Conservation (phyloP, 1,140 invertebrate species). For the Papilio aristodemus region DNA sequence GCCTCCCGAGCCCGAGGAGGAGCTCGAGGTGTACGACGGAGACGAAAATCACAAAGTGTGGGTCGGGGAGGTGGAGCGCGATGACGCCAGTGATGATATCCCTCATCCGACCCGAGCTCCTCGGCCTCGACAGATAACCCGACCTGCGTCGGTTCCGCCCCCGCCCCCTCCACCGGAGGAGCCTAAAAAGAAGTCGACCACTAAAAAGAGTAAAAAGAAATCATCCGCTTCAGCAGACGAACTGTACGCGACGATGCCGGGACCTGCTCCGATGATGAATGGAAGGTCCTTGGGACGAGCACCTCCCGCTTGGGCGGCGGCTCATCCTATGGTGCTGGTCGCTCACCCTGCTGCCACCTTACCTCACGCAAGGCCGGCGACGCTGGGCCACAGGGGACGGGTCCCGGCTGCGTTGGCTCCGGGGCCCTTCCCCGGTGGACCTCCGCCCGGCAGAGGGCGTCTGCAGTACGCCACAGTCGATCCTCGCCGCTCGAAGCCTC, state of each 20-base stretch:
- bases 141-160: slow-evolving; percentile 89
- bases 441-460: slow-evolving; percentile 81
- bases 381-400: slow-evolving; percentile 61
- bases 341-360: slow-evolving; percentile 80
- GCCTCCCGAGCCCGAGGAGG: slow-evolving; percentile 85
- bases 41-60: slow-evolving; percentile 97
- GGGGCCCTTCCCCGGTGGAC: slow-evolving; percentile 68
- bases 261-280: slow-evolving; percentile 69
- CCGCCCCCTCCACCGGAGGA: slow-evolving; percentile 87
- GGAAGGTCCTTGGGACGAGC: slow-evolving; percentile 79
- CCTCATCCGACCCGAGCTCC: slow-evolving; percentile 88
- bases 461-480: slow-evolving; percentile 83
- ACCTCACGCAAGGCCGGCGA: slow-evolving; percentile 75
- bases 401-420: slow-evolving; percentile 57
- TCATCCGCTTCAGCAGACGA: slow-evolving; percentile 70
- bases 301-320: slow-evolving; percentile 74
- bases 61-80: slow-evolving; percentile 89
- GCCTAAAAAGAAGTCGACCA: slow-evolving; percentile 80
- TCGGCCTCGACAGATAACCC: slow-evolving; percentile 88
- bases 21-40: slow-evolving; percentile 90
- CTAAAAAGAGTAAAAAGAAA: slow-evolving; percentile 80
- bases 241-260: slow-evolving; percentile 69
- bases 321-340: slow-evolving; percentile 77
- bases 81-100: slow-evolving; percentile 87
- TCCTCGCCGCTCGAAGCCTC: slow-evolving; percentile 86